Base-by-base conservation (phyloP, 2,113 vertebrate genomes). In the Axis porcinus region DNA sequence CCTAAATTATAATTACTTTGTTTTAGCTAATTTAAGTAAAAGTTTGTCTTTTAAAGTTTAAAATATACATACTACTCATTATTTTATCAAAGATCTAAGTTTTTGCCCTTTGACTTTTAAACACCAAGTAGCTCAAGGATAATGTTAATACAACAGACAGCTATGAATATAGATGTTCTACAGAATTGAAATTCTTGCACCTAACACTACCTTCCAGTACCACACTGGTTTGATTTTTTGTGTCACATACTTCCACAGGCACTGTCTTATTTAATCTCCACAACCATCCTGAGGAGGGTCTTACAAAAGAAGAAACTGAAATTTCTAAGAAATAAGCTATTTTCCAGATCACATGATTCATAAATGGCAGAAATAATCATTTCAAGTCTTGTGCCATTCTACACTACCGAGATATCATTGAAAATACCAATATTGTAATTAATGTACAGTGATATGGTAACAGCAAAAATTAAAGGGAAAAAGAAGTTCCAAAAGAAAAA, bases 261-360 rank as follows among this genome's bases (percentile, higher is more conserved):
- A 1, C 15, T 55, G 3, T 78, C 27, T 87, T 91, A 43, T 58
- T 90, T 47, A 85, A 84, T 88, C 23, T 58, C 91, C 21, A 57
- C 5, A 86, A 54, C 27, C 4, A 76, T 45, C 17, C 50, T 28
- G 21, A 93, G 17, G 30, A 91, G 9, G 1, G 55, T 88, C 88
- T 97, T 95, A 74, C 54, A 67, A 90, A 89, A 70, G 70, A 96
- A 96, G 52, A 85, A 85, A 74, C 9, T 45, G 15, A 79, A 78
- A 50, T 87, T 84, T 78, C 40, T 55, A 52, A 87, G 86, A 89
- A 92, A 45, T 25, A 92, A 76, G 16, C 14, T 60, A 82, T 88
- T 89, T 96, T 17, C 12, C n/a, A 91, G 17, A 45, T 81, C 67
- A 81, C 27, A 15, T 85, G 85, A 88, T 43, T 85, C 19, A 19